phyloP scores from a whole-genome alignment of 1,140 invertebrate species.

The Musca domestica region DNA sequence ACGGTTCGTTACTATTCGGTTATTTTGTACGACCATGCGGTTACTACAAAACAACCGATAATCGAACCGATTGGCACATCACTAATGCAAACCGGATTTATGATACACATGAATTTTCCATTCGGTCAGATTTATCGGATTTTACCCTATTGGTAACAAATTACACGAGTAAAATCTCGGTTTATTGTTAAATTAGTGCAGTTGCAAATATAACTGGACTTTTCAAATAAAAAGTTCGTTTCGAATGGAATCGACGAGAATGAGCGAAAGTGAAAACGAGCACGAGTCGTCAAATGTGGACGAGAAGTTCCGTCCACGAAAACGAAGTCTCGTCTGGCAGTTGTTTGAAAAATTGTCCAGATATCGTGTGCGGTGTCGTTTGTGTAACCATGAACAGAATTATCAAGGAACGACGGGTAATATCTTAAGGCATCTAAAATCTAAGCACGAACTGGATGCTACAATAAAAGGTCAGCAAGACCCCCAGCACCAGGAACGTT shows the following conservation, averaged over 20 bases:
- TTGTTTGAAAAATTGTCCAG: conserved; percentile 26
- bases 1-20: too few species aligned
- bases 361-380: conserved; percentile 20
- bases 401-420: conserved; percentile 29
- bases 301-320: not conserved
- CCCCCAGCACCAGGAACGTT: not conserved
- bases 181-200: not conserved
- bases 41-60: too few species aligned
- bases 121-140: too few species aligned
- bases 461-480: conserved; percentile 22
- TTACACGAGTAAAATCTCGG: conserved; percentile 9
- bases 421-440: conserved; percentile 27
- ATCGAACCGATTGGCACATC: too few species aligned
- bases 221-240: too few species aligned
- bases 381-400: conserved; percentile 27
- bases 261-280: not conserved
- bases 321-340: conserved; percentile 25
- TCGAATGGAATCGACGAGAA: not conserved
- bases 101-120: not conserved
- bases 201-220: too few species aligned
- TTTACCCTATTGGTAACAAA: conserved; percentile 7
- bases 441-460: conserved; percentile 25
- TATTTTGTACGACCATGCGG: too few species aligned
- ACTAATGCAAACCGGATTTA: conserved; percentile 6
- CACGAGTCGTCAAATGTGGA: not conserved